Percentiles rank a stretch among this genome's conserved stretches.
These are phyloP conservation scores for Berghia stephanieae DNA, from an alignment of 1,140 invertebrate species.

Conservation along the genomic window DNA sequence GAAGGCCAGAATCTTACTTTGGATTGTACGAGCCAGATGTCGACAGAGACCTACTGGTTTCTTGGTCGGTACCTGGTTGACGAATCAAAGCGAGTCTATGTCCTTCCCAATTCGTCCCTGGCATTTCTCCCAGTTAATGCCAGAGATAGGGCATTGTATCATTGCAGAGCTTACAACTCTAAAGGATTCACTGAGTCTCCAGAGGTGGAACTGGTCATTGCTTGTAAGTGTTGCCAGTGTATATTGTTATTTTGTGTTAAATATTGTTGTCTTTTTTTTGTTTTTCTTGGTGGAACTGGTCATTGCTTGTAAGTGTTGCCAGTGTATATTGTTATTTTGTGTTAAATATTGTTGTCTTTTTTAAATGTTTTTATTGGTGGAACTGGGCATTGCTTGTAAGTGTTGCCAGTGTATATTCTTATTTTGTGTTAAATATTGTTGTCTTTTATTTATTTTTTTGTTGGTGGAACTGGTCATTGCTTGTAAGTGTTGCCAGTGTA, in stretches of 20 bases:
- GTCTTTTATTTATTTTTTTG: too few relatives aligned
- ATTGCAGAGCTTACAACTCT: constrained; percentile 47
- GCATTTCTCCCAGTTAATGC: constrained; percentile 23
- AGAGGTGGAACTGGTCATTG: constrained; percentile 38
- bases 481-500: too few relatives aligned
- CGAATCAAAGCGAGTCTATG: constrained; percentile 10
- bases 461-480: too few relatives aligned
- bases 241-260: background rate
- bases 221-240: constrained; percentile 43
- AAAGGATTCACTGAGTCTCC: constrained; percentile 38
- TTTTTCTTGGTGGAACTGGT: too few relatives aligned
- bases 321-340: background rate
- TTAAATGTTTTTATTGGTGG: background rate
- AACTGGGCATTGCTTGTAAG: too few relatives aligned
- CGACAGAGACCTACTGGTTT: constrained; percentile 15
- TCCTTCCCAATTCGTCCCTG: constrained; percentile 46
- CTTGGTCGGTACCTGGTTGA: background rate
- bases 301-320: too few relatives aligned
- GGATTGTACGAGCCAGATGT: constrained; percentile 32
- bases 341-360: background rate
- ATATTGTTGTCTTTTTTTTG: background rate
- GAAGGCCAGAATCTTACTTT: constrained; percentile 34
- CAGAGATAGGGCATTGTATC: constrained; percentile 45
- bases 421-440: too few relatives aligned
- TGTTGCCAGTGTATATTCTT: too few relatives aligned